Percentiles rank a stretch among this genome's conserved stretches.
Evolutionary conservation across 2,113 vertebrate genomes (phyloP).

Genomic region (Ophthalmolycus amberensis): DNA sequence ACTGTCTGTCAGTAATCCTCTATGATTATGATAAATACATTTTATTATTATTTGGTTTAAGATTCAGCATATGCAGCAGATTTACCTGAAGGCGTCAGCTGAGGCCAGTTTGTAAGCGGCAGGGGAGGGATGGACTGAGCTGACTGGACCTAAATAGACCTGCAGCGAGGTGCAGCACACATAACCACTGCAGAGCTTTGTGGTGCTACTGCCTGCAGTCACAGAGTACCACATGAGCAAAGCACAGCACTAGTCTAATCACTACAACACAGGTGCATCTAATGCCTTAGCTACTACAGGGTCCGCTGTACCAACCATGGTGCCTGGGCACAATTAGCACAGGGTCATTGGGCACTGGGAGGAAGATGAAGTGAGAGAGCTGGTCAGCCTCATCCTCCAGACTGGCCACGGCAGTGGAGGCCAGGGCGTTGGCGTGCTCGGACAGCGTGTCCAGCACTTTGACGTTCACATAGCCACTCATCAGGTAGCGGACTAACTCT

Average conservation of each 20-base stretch:
- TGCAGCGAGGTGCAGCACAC: constrained; percentile 50
- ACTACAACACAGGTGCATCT: constrained; percentile 49
- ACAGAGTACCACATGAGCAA: constrained; percentile 45
- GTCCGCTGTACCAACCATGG: constrained; percentile 89
- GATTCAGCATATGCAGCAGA: constrained; percentile 29
- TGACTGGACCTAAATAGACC: constrained; percentile 31
- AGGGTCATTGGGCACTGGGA: constrained; percentile 87
- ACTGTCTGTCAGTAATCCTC: constrained; percentile 13
- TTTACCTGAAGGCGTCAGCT: constrained; percentile 45
- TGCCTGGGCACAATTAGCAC: constrained; percentile 87
- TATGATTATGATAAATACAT: constrained; percentile 24
- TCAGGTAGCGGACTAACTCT: constrained; percentile 90
- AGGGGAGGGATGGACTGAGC: constrained; percentile 28
- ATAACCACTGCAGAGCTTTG: constrained; percentile 35
- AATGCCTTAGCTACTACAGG: constrained; percentile 37
- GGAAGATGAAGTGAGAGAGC: constrained; percentile 90
- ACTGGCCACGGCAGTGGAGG: constrained; percentile 89
- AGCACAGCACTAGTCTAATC: constrained; percentile 57
- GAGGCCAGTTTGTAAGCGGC: constrained; percentile 28
- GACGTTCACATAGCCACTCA: constrained; percentile 91
- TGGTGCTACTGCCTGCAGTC: constrained; percentile 31
- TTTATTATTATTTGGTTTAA: constrained; percentile 21
- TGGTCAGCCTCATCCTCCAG: constrained; percentile 91
- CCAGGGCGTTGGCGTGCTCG: constrained; percentile 90
- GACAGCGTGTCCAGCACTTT: constrained; percentile 91